Conservation (phyloP, 1,140 invertebrate genomes). For the Zophobas atratus region DNA sequence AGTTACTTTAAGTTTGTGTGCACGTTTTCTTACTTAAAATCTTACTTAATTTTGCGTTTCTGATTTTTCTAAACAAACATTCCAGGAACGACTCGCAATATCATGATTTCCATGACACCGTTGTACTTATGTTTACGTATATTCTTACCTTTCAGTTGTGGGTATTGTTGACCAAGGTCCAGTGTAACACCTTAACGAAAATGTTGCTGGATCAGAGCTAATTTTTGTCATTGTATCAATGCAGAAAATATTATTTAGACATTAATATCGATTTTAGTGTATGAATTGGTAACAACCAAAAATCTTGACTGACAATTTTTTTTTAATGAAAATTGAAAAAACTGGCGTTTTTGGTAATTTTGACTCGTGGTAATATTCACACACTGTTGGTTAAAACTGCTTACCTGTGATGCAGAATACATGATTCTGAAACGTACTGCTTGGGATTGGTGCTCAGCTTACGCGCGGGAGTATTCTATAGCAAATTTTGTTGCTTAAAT, state of each 20-base stretch:
- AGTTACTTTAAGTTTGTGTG: slow-evolving; percentile 10
- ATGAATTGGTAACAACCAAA: no score
- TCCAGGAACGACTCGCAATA: slow-evolving; percentile 42
- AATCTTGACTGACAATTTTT: no score
- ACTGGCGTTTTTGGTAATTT: background rate
- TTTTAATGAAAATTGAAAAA: background rate
- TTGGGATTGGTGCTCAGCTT: no score
- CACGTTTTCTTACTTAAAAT: background rate
- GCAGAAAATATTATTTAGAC: background rate
- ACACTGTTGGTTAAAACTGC: no score
- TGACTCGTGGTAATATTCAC: no score
- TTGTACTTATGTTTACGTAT: slow-evolving; percentile 2
- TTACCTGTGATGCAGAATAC: no score
- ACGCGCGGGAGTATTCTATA: no score
- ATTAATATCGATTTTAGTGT: no score
- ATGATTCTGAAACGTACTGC: no score
- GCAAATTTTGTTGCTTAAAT: no score
- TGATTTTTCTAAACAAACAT: slow-evolving; percentile 31
- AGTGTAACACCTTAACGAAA: background rate
- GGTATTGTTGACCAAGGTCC: background rate
- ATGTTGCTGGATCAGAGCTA: background rate
- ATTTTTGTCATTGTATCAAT: background rate
- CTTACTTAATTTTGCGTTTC: slow-evolving; percentile 9
- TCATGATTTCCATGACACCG: slow-evolving; percentile 22
- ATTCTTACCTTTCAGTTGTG: background rate